Evolutionary conservation across 2,797 vertebrate species (phyloP), one percentile per base, ranked within the genome.

Genomic region (Danio choprae): DNA sequence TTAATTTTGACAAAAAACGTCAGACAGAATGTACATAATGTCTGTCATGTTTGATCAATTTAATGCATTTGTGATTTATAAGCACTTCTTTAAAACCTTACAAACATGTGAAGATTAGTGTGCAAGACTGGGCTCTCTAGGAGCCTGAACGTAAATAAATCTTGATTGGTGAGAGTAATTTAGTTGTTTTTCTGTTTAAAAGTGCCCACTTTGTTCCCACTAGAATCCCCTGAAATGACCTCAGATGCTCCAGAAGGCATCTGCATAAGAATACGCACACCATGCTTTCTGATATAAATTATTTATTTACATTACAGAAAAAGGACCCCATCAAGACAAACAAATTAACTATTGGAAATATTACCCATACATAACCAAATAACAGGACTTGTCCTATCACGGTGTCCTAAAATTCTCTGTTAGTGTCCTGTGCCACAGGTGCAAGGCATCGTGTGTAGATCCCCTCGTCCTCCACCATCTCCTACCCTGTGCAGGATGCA

Each of bases 231-330:
- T 36, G 11, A 68, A 59, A 79, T 16, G 13, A 77, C 15, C 8
- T 22, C 72, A 29, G 22, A 79, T 62, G 43, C 58, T 63, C 51
- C 69, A 80, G 64, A 80, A 20, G 46, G 51, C 74, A 77, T 53
- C 44, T 63, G 72, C 48, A 81, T 79, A 83, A 73, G 63, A 85
- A 85, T 56, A 65, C 38, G 65, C 62, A 80, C 60, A 40, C 73
- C 86, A 89, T 86, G 87, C 90, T 96, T 96, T 94, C 95, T 97
- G 97, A 98, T 99, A 99, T 99, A 99, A 99, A 99, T 99, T 97
- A 97, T 99, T 99, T 99, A 99, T 99, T 98, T 99, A 99, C 97
- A 99, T 97, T 98, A 99, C 98, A 98, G 97, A 98, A 99, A 96
- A 95, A 97, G 96, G 89, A 98, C 95, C 92, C 93, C 94, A 98